A percentile compares a stretch with the other conserved stretches of the same genome.
Evolutionary conservation across 1,140 invertebrate species (phyloP).

Genomic region (Drosophila rhopaloa): DNA sequence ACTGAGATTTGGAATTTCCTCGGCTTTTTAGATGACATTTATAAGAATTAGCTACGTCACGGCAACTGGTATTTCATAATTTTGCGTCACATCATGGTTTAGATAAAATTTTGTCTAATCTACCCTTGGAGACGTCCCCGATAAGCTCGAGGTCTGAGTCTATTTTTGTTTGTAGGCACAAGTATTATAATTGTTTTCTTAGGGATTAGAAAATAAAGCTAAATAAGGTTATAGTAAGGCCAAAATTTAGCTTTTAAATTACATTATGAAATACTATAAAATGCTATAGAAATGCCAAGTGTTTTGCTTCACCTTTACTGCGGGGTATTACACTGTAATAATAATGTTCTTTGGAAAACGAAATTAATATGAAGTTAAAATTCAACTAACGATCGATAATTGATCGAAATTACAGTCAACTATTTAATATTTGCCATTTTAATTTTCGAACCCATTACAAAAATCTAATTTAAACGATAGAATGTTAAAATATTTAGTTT

Average conservation of each 20-base stretch:
- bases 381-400: no score
- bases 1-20: slow-evolving; percentile 8
- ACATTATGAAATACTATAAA: neutral
- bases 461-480: slow-evolving; percentile 17
- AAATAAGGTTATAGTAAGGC: neutral
- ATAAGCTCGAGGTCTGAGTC: slow-evolving; percentile 13
- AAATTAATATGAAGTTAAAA: no score
- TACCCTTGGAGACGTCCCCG: slow-evolving; percentile 12
- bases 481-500: slow-evolving; percentile 17
- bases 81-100: slow-evolving; percentile 35
- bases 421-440: slow-evolving; percentile 5
- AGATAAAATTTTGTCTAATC: slow-evolving; percentile 31
- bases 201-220: slow-evolving; percentile 2
- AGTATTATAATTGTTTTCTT: neutral
- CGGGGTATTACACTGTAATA: no score
- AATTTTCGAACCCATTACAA: slow-evolving; percentile 13
- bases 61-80: slow-evolving; percentile 30
- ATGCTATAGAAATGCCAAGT: neutral
- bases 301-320: no score
- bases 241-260: neutral
- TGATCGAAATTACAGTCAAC: neutral
- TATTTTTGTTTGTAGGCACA: slow-evolving; percentile 14
- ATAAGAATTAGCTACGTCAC: slow-evolving; percentile 30
- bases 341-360: no score
- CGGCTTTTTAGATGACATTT: slow-evolving; percentile 4